These are phyloP conservation scores for Diplazon laetatorius DNA, from an alignment of 2,888 invertebrate genomes.

Conservation along the genomic window DNA sequence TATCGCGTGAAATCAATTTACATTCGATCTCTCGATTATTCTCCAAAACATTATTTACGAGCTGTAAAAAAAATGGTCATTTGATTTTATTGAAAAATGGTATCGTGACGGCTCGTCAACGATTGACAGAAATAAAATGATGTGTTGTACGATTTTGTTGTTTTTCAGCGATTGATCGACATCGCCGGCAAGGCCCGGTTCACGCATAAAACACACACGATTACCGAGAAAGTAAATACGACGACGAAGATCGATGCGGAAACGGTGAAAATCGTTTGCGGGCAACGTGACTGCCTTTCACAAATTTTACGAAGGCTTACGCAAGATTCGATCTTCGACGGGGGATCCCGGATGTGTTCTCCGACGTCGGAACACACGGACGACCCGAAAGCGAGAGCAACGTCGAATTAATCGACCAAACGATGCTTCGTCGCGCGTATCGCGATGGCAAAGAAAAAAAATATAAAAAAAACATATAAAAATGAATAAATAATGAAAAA, in stretches of 20 bases:
- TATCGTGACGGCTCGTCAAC: no score
- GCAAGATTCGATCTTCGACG: conserved; percentile 30
- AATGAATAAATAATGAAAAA: no score
- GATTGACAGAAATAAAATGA: no score
- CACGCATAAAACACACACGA: conserved; percentile 70
- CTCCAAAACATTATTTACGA: no score
- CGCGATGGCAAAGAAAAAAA: not conserved
- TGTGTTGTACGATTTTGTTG: conserved; percentile 42
- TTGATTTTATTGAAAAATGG: no score
- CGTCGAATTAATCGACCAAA: not conserved
- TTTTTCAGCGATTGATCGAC: conserved; percentile 80
- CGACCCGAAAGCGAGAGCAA: conserved; percentile 2
- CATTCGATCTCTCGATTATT: no score
- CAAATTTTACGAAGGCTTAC: conserved; percentile 36
- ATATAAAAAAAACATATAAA: no score
- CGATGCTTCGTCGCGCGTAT: conserved; percentile 3
- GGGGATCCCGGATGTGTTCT: conserved; percentile 28
- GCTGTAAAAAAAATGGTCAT: no score
- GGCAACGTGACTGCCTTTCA: conserved; percentile 44
- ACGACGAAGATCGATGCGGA: conserved; percentile 65
- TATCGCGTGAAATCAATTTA: no score
- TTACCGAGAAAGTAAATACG: no score
- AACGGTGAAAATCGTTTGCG: conserved; percentile 55
- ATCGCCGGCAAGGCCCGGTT: conserved; percentile 74
- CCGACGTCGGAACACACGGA: conserved; percentile 3